These are phyloP conservation scores for Umimayanthus kanabou DNA, from an alignment of 92 coral and sea anemone species.

Conservation along the genomic window DNA sequence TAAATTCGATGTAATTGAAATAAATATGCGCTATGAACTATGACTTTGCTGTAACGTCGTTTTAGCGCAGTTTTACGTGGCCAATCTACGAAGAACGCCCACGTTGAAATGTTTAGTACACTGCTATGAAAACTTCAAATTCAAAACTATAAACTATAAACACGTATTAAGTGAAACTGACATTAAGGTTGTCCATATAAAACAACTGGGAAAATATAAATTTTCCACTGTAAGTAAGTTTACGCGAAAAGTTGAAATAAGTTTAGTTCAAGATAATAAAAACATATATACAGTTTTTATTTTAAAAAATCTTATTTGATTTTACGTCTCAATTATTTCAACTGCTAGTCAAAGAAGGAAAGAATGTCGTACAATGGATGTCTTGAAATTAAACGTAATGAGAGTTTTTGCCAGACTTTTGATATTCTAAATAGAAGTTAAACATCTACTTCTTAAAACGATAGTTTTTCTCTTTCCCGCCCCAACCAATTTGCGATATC, in stretches of 20 bases:
- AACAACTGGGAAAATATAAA: neutral
- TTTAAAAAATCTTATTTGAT: neutral
- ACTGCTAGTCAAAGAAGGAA: neutral
- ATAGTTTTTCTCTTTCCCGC: conserved; percentile 11
- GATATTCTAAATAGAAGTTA: neutral
- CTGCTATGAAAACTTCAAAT: conserved; percentile 1
- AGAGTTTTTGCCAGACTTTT: neutral
- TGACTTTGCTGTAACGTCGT: no score
- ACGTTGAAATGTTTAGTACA: neutral
- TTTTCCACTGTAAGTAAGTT: neutral
- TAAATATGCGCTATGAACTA: no score
- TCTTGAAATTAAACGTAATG: neutral
- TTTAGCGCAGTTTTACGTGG: no score
- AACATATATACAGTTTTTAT: neutral
- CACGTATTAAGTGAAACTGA: neutral
- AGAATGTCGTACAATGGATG: neutral
- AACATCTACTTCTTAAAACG: neutral
- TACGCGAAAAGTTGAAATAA: neutral
- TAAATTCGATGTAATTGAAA: no score
- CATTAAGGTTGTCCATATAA: neutral
- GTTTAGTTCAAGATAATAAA: neutral
- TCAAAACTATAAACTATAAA: conserved; percentile 13
- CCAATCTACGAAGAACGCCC: neutral
- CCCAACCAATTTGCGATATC: neutral
- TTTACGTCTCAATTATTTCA: neutral